Evolutionary conservation across 2,888 invertebrate species (phyloP), one percentile per base, ranked within the genome.

Genomic region (Disparrhopalites patrizii): DNA sequence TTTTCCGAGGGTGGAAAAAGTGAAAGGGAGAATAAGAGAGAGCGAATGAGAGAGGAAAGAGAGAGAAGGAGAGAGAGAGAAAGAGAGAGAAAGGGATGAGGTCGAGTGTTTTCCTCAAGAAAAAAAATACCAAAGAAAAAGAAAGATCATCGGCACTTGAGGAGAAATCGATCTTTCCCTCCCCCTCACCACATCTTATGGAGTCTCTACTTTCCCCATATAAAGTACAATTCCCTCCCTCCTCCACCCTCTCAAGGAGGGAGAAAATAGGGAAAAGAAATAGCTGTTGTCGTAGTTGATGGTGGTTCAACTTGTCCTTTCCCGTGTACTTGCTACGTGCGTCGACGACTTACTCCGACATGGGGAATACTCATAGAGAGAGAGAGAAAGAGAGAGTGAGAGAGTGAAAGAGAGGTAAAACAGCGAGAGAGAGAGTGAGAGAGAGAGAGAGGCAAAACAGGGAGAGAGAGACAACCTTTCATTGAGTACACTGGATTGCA

Each of bases 131-230:
- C 13, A 30, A 25, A 20, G 18, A 28, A 62, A 25, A 52, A 62
- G 55, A 55, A 63, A 63, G 55, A 63, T 63, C 55, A 63, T 63
- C 55, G 43, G 63, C 63, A 63, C 63, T 63, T 63, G 63, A 63
- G 56, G 38, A 55, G 31, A 50, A 51, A 52, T 43, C 38, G 31
- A 63, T 63, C 55, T 52, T 54, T 55, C 28, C 43, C 54, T 28
- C 20, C 33, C 47, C 33, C 20, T 28, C 31, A 4, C n/a, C 47
- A 20, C 28, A 15, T 28, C 31, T 20, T 5, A 51, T 30, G 23
- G 3, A 25, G 38, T 10, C 51, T 52, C 28, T 15, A 33, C 25
- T n/a, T 18, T 25, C 15, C 25, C 23, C 15, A 7, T 31, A 7
- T 51, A 8, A 51, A 23, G 43, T 43, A n/a, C 7, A 43, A 43